These are phyloP conservation scores for Xiphophorus maculatus DNA, from an alignment of 2,113 vertebrate genomes.

Conservation along the genomic window DNA sequence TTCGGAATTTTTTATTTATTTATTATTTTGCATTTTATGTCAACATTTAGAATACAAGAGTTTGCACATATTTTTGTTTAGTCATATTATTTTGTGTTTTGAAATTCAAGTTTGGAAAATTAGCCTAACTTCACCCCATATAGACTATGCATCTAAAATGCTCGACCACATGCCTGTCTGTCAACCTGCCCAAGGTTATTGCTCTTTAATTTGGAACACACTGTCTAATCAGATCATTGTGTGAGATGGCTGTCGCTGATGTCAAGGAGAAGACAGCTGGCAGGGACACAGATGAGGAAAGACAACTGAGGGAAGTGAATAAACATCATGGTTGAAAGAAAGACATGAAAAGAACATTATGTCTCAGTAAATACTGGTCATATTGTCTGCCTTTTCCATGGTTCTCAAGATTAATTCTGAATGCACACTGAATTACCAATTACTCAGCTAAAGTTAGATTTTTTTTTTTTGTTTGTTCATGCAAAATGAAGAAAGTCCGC, in stretches of 20 bases:
- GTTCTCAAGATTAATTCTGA: neutral
- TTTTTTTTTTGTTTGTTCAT: slow-evolving; percentile 30
- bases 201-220: slow-evolving; percentile 68
- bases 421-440: slow-evolving; percentile 6
- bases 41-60: too few species aligned
- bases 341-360: slow-evolving; percentile 14
- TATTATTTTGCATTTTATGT: too few species aligned
- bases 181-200: slow-evolving; percentile 63
- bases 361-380: neutral
- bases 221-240: slow-evolving; percentile 72
- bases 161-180: slow-evolving; percentile 47
- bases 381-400: neutral
- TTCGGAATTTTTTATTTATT: too few species aligned
- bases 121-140: slow-evolving; percentile 9
- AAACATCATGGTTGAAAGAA: slow-evolving; percentile 35
- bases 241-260: slow-evolving; percentile 59
- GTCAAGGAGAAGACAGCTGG: slow-evolving; percentile 66
- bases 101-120: neutral
- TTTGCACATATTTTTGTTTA: neutral
- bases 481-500: neutral
- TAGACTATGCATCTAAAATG: slow-evolving; percentile 44
- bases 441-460: neutral
- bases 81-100: neutral
- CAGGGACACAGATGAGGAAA: slow-evolving; percentile 45
- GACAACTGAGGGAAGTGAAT: slow-evolving; percentile 42